Evolutionary conservation across 2,888 invertebrate species (phyloP).

Genomic region (Coelinius sp.): DNA sequence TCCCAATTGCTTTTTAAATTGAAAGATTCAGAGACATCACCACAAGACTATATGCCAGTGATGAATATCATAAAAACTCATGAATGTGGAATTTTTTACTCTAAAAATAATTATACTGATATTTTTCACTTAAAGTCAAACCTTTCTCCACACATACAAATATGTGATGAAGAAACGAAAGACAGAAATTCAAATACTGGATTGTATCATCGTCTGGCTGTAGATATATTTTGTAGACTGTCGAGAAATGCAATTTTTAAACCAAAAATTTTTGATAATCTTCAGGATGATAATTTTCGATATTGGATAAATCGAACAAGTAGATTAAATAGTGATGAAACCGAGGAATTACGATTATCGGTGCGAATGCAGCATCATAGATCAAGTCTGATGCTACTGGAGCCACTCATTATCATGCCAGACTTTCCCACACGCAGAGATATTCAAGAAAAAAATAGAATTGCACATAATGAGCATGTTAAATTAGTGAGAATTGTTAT

Average conservation of each 20-base stretch:
- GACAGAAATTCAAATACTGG: slow-evolving; percentile 48
- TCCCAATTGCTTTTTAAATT: slow-evolving; percentile 50
- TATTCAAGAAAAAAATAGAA: slow-evolving; percentile 51
- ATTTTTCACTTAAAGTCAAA: slow-evolving; percentile 51
- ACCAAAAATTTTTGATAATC: slow-evolving; percentile 52
- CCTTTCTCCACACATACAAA: slow-evolving; percentile 52
- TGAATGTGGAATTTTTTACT: slow-evolving; percentile 58
- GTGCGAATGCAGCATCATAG: slow-evolving; percentile 42
- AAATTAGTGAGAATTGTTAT: slow-evolving; percentile 74
- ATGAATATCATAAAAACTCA: slow-evolving; percentile 55
- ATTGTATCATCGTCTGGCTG: slow-evolving; percentile 53
- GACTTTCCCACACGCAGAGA: slow-evolving; percentile 65
- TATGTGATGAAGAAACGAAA: slow-evolving; percentile 38
- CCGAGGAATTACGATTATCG: slow-evolving; percentile 33
- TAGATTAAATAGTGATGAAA: slow-evolving; percentile 13
- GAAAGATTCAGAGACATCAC: neutral
- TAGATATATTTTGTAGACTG: slow-evolving; percentile 54
- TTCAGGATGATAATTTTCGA: slow-evolving; percentile 51
- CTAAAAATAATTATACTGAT: slow-evolving; percentile 43
- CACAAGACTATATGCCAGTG: slow-evolving; percentile 59
- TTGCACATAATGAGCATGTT: slow-evolving; percentile 68
- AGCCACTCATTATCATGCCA: slow-evolving; percentile 73
- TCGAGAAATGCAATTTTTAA: slow-evolving; percentile 49
- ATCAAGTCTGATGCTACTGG: slow-evolving; percentile 71
- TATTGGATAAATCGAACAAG: slow-evolving; percentile 51